Evolutionary conservation across 2,888 invertebrate species (phyloP), one percentile per base, ranked within the genome.

Genomic region (Archips xylosteana): DNA sequence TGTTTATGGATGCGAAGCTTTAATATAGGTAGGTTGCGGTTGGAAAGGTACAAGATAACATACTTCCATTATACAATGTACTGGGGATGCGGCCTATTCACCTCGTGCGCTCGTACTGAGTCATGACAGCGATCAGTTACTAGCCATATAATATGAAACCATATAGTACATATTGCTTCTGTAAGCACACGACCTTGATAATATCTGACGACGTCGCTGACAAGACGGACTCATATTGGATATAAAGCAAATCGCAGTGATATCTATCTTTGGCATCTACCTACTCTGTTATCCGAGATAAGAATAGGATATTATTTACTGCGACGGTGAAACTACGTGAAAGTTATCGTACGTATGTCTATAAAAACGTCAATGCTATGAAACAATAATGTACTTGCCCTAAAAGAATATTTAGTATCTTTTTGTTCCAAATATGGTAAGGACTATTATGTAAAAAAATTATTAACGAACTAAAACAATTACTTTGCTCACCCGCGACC

Each of bases 1-100:
- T 90, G 91, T 92, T 89, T 91, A 91, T 91, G 87, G 86, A 87
- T 86, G 85, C 84, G 88, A 81, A 85, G 80, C 85, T 87, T 90
- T 87, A 89, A 90, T 87, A 83, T 88, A 85, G 85, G 83, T 79
- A 82, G 81, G 83, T 76, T 78, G 80, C 79, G 83, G 85, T 86
- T 85, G 85, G 89, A 88, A 86, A 86, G 86, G 87, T 87, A 88
- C 84, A 86, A 79, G 87, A 85, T 84, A 87, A 88, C 85, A 86
- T 87, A 87, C 87, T 87, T 54, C 57, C 63, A 75, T 76, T 75
- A 67, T 83, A 82, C 81, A 79, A 80, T 81, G 68, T 76, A 75
- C 75, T 76, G 75, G 75, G 74, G 74, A 79, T 84, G 82, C 78
- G 76, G 39, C 66, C 57, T 65, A 51, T 65, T 65, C 65, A 65